These are phyloP conservation scores for Aphrocallistes beatrix DNA, from an alignment of 37 sponge, comb jelly and placozoan species.

Conservation along the genomic window DNA sequence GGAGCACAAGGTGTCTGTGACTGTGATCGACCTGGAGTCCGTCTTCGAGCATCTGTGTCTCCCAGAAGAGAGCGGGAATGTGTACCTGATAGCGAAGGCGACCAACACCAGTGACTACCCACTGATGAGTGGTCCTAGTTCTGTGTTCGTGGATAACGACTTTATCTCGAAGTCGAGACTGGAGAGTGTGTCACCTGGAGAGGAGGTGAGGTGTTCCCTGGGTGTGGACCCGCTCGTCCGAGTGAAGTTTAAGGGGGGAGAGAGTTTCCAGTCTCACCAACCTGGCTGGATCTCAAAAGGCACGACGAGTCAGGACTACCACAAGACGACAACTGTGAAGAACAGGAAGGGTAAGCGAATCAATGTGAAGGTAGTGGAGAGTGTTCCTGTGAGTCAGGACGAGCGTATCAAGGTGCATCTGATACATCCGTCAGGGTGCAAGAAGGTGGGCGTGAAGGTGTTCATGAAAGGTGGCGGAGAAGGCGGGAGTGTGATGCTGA, in stretches of 20 bases:
- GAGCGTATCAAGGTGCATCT: constrained; percentile 1
- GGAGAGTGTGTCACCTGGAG: background rate
- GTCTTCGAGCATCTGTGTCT: background rate
- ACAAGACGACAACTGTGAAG: constrained; percentile 7
- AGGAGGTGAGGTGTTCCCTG: constrained; percentile 19
- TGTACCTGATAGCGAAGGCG: background rate
- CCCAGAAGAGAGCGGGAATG: background rate
- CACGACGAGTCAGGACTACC: background rate
- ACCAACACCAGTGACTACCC: constrained; percentile 1
- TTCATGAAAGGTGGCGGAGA: background rate
- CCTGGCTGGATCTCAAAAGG: background rate
- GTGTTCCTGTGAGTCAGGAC: constrained; percentile 12
- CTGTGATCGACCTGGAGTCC: constrained; percentile 10
- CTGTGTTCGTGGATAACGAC: constrained; percentile 22
- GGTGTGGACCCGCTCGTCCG: constrained; percentile 3
- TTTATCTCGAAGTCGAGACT: constrained; percentile 4
- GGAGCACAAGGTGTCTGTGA: constrained; percentile 16
- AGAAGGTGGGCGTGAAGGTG: background rate
- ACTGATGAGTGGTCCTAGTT: background rate
- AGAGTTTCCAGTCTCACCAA: background rate
- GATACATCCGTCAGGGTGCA: background rate
- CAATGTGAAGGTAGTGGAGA: constrained; percentile 2
- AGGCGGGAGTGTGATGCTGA: background rate
- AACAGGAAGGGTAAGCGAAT: background rate
- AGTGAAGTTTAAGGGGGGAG: background rate